phyloP scores from a whole-genome alignment of 2,888 invertebrate genomes.

The Meganola albula region DNA sequence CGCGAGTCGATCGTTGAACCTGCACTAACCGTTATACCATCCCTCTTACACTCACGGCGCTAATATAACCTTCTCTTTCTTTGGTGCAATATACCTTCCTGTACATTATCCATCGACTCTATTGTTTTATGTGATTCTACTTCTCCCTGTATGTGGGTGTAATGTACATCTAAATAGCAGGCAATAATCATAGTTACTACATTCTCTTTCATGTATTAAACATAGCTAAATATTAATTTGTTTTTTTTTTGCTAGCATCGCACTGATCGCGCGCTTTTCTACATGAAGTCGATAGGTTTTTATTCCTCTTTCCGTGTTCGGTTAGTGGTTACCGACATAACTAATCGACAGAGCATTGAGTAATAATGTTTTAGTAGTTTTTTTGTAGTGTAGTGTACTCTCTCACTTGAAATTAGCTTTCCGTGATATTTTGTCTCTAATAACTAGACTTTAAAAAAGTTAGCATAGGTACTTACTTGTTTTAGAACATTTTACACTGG shows the following conservation, averaged over 20 bases:
- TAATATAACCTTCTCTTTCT: slow-evolving; percentile 39
- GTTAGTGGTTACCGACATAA: slow-evolving; percentile 9
- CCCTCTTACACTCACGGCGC: slow-evolving; percentile 41
- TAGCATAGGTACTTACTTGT: no score
- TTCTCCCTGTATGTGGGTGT: slow-evolving; percentile 25
- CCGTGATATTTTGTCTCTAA: no score
- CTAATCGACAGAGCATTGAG: slow-evolving; percentile 16
- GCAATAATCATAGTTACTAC: slow-evolving; percentile 33
- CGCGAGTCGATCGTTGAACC: slow-evolving; percentile 74
- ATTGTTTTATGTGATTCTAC: slow-evolving; percentile 43
- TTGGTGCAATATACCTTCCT: slow-evolving; percentile 47
- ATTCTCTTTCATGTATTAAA: slow-evolving; percentile 41
- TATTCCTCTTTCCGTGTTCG: slow-evolving; percentile 12
- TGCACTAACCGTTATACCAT: slow-evolving; percentile 56
- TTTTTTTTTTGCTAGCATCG: slow-evolving; percentile 30
- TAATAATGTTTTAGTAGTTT: slow-evolving; percentile 11
- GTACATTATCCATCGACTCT: slow-evolving; percentile 49
- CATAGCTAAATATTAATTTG: slow-evolving; percentile 33
- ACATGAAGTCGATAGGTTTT: slow-evolving; percentile 20
- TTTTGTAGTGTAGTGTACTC: no score
- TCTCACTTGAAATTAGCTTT: no score
- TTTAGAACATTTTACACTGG: no score
- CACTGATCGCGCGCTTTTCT: slow-evolving; percentile 22
- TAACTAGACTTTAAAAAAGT: no score
- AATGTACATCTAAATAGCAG: slow-evolving; percentile 32